A percentile compares a stretch with the other conserved stretches of the same genome.
These are phyloP conservation scores for Diadumene lineata DNA, from an alignment of 92 coral and sea anemone species.

Conservation along the genomic window DNA sequence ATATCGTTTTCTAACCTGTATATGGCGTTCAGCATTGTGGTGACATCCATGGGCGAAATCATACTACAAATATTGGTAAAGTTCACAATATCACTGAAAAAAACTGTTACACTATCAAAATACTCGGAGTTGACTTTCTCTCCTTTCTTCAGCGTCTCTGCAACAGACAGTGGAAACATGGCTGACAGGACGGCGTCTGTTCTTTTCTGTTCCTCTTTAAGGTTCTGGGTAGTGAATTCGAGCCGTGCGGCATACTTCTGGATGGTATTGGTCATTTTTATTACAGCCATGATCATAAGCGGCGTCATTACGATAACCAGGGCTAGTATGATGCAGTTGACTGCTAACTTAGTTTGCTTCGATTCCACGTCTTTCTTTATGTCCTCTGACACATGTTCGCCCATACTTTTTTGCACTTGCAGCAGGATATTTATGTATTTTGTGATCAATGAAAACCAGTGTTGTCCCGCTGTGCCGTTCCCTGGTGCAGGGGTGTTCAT, in stretches of 20 bases:
- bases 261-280: constrained; percentile 53
- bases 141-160: constrained; percentile 57
- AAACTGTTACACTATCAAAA: constrained; percentile 65
- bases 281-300: constrained; percentile 43
- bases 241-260: constrained; percentile 57
- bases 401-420: constrained; percentile 39
- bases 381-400: constrained; percentile 14
- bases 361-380: constrained; percentile 14
- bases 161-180: constrained; percentile 75
- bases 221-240: constrained; percentile 44
- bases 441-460: constrained; percentile 65
- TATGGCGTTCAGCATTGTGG: constrained; percentile 52
- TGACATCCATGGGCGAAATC: constrained; percentile 66
- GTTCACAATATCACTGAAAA: constrained; percentile 73
- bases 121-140: constrained; percentile 58
- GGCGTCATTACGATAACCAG: constrained; percentile 51
- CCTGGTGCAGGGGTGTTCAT: constrained; percentile 27
- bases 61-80: constrained; percentile 62
- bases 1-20: no score
- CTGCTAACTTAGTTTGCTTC: constrained; percentile 13
- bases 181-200: constrained; percentile 60
- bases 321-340: constrained; percentile 26
- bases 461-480: constrained; percentile 24
- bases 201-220: constrained; percentile 65
- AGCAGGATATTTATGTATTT: constrained; percentile 52